These are phyloP conservation scores for Mesochorus sp. DNA, from an alignment of 2,888 invertebrate genomes.

Conservation along the genomic window DNA sequence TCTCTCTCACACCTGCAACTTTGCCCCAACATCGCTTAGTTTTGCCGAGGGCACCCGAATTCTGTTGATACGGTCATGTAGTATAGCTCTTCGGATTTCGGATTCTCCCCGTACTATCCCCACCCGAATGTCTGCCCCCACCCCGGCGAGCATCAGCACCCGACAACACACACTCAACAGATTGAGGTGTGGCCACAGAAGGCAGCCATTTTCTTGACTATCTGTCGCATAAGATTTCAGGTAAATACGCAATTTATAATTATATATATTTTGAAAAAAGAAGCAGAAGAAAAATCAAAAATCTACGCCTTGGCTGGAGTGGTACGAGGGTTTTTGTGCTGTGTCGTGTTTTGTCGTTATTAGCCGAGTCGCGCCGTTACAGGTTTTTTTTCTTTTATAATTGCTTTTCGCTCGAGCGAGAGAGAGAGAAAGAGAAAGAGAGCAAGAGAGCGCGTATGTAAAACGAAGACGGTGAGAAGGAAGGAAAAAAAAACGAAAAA, in stretches of 20 bases:
- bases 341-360: slow-evolving; percentile 70
- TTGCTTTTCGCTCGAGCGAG: slow-evolving; percentile 15
- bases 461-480: slow-evolving; percentile 37
- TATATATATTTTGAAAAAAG: not conserved
- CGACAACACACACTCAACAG: slow-evolving; percentile 73
- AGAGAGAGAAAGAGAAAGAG: slow-evolving; percentile 34
- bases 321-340: slow-evolving; percentile 73
- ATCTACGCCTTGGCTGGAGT: slow-evolving; percentile 64
- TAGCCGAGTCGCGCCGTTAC: slow-evolving; percentile 50
- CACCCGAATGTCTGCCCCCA: slow-evolving; percentile 46
- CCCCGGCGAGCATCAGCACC: not conserved
- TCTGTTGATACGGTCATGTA: slow-evolving; percentile 41
- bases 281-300: not conserved
- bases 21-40: not conserved
- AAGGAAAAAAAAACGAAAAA: slow-evolving; percentile 55
- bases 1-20: not conserved
- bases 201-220: slow-evolving; percentile 80
- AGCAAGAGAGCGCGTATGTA: slow-evolving; percentile 43
- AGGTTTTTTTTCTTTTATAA: slow-evolving; percentile 34
- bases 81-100: not conserved
- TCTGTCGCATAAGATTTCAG: slow-evolving; percentile 79
- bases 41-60: slow-evolving; percentile 16
- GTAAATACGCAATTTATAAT: slow-evolving; percentile 78
- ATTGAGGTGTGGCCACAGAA: slow-evolving; percentile 79
- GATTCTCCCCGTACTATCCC: too few relatives aligned